Evolutionary conservation across 2,113 vertebrate genomes (phyloP).

Genomic region (Saimiri boliviensis): DNA sequence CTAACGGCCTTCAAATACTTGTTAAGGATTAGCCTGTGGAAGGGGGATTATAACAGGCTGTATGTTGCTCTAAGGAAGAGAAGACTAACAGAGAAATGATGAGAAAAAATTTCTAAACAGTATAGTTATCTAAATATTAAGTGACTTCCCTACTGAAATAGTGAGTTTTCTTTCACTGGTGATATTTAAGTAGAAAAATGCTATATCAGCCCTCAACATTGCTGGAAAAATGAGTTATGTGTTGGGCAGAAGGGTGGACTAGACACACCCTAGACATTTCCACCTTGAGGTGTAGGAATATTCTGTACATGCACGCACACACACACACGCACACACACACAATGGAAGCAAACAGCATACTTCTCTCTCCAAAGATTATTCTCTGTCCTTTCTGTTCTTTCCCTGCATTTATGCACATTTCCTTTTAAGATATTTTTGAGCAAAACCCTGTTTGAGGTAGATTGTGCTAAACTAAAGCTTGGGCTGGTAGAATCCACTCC

Average conservation of each 20-base stretch:
- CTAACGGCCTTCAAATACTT: not conserved
- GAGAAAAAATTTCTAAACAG: not conserved
- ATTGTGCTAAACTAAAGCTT: not conserved
- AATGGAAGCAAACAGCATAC: not conserved
- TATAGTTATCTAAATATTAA: not conserved
- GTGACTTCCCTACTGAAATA: not conserved
- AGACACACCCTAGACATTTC: not conserved
- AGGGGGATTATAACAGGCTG: not conserved
- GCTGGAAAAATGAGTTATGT: not conserved
- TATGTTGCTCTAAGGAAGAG: not conserved
- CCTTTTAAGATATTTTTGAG: not conserved
- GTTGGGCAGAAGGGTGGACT: not conserved
- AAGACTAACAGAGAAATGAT: not conserved
- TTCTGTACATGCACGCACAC: not conserved
- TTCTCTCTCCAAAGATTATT: not conserved
- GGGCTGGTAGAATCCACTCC: not conserved
- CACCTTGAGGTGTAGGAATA: not conserved
- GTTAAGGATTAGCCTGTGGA: not conserved
- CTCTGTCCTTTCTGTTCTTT: not conserved
- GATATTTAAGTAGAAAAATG: not conserved
- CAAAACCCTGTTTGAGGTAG: not conserved
- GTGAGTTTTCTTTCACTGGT: not conserved
- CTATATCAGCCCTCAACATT: not conserved
- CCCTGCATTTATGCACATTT: not conserved
- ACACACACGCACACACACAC: not conserved